Evolutionary conservation across 2,113 vertebrate genomes (phyloP).

Genomic region (Psittacara wagleri): DNA sequence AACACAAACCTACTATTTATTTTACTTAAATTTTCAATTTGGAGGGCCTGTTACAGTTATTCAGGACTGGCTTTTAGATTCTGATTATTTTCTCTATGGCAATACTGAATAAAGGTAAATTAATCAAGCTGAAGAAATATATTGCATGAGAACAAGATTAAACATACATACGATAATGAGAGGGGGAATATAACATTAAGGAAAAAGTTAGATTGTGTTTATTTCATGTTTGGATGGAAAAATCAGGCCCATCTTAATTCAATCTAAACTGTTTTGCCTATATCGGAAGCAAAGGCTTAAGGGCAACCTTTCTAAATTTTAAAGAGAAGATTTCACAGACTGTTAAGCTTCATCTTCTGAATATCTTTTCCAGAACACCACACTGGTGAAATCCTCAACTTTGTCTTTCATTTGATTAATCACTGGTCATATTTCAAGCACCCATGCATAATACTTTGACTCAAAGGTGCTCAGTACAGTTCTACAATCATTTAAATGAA

Average conservation of each 20-base stretch:
- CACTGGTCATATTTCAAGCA: conserved; percentile 12
- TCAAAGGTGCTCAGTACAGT: not conserved
- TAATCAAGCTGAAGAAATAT: not conserved
- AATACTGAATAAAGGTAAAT: not conserved
- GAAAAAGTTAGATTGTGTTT: not conserved
- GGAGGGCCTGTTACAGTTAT: not conserved
- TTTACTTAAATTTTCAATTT: not conserved
- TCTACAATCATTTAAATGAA: not conserved
- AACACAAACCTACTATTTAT: not conserved
- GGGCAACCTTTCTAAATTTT: not conserved
- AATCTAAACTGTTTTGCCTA: not conserved
- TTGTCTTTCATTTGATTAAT: conserved; percentile 2
- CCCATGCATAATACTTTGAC: not conserved
- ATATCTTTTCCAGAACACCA: conserved; percentile 19
- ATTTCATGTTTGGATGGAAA: not conserved
- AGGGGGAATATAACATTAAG: accelerated
- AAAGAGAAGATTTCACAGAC: conserved; percentile 17
- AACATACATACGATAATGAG: not conserved
- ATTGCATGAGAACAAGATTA: not conserved
- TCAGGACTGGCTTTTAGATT: not conserved
- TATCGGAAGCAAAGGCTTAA: conserved; percentile 1
- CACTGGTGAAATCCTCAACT: not conserved
- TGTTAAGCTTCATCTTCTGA: conserved; percentile 19
- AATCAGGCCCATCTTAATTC: not conserved
- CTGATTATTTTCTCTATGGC: not conserved